Evolutionary conservation across 2,888 invertebrate genomes (phyloP).

Genomic region (Hydraecia micacea): DNA sequence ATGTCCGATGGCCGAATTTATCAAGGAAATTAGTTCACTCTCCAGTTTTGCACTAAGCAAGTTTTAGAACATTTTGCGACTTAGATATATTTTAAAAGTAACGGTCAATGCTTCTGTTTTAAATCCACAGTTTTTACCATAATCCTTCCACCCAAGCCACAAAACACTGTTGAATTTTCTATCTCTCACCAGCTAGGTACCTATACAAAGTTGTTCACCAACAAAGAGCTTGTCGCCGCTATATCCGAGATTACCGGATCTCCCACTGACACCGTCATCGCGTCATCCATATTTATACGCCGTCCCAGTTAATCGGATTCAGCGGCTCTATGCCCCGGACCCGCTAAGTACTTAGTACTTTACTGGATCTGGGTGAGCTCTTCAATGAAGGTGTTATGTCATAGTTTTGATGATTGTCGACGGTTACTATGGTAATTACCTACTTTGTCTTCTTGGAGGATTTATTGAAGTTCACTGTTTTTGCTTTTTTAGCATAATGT

Average conservation of each 20-base stretch:
- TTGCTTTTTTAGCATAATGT: not conserved
- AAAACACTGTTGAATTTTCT: slow-evolving; percentile 1
- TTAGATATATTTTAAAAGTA: not conserved
- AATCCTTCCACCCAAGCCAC: not conserved
- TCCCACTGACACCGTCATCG: slow-evolving; percentile 70
- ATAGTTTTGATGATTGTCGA: slow-evolving; percentile 16
- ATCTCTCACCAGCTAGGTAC: not conserved
- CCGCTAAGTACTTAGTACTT: slow-evolving; percentile 52
- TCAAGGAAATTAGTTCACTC: slow-evolving; percentile 16
- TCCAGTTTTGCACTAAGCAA: not conserved
- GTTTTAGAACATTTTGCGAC: not conserved
- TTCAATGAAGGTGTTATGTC: slow-evolving; percentile 40
- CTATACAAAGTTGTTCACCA: slow-evolving; percentile 21
- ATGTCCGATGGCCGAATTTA: slow-evolving; percentile 14
- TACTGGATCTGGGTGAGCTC: slow-evolving; percentile 40
- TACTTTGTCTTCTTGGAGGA: not conserved
- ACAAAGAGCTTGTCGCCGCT: slow-evolving; percentile 51
- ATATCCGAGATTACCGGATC: slow-evolving; percentile 69
- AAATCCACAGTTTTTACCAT: not conserved
- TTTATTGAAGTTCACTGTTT: not conserved
- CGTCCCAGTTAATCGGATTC: slow-evolving; percentile 70
- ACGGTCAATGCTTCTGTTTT: not conserved
- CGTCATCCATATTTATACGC: slow-evolving; percentile 74
- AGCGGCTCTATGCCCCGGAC: slow-evolving; percentile 52
- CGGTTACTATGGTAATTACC: slow-evolving; percentile 28